Evolutionary conservation across 2,888 invertebrate genomes (phyloP), one percentile per base, ranked within the genome.

Genomic region (Bedellia somnulentella): DNA sequence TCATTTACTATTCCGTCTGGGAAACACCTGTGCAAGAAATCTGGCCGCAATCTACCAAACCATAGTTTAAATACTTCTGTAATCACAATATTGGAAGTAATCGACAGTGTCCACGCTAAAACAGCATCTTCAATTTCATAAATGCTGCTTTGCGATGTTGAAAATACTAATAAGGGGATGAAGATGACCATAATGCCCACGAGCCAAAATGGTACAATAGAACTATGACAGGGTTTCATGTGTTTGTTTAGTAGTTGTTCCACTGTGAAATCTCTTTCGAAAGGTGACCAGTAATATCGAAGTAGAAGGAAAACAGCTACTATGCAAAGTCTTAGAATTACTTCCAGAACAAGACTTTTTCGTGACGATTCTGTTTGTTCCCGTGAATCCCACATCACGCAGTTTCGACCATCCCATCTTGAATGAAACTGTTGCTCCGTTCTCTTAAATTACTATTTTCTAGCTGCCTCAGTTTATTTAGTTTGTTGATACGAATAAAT

Each of bases 11-110:
- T 75, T 1, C 87, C 89, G 49, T 86, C 81, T 0, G 91, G 90
- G 54, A 85, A 92, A 53, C 93, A 93, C 15, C 92, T 80, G 57
- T 81, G 85, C 48, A 84, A 86, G 52, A 85, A 93, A 53, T 92
- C 90, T 2, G 93, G 93, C 10, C 93, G 77, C 2, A 89, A 91
- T 36, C 91, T 79, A 3, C 83, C 78, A 5, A 80, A 80, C 26
- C 76, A 57, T 17, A 85, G 47, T 50, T 86, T 85, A 5, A 82
- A 55, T 17, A 68, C 47, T 52, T 85, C 81, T 14, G 84, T 84
- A 22, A 83, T 46, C 6, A 83, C 55, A 21, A 83, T 85, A 46
- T 82, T 86, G 30, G 86, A 52, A 11, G 80, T 79, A 30, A 86
- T 52, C 0, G 82, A 79, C 36, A 87, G 54, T 0, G 82, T 80